Evolutionary conservation across 2,113 vertebrate genomes (phyloP).

Genomic region (Potamarius usumacintae): DNA sequence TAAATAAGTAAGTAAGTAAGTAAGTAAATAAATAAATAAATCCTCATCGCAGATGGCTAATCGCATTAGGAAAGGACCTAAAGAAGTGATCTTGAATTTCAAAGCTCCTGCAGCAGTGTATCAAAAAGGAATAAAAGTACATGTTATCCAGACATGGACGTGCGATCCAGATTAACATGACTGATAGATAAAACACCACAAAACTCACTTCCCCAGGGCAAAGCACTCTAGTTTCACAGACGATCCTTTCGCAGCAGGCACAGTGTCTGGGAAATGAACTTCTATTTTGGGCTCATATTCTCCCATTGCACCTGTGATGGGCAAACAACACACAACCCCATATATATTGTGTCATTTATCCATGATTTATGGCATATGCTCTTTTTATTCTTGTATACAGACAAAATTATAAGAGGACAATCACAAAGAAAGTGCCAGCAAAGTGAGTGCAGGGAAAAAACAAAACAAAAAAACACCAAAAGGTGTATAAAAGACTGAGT

Average conservation of each 20-base stretch:
- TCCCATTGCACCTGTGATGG: slow-evolving; percentile 86
- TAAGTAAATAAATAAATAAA: slow-evolving; percentile 4
- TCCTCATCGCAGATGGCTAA: slow-evolving; percentile 40
- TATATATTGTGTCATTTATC: slow-evolving; percentile 49
- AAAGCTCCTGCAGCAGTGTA: slow-evolving; percentile 25
- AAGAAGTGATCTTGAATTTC: slow-evolving; percentile 42
- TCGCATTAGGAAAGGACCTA: slow-evolving; percentile 37
- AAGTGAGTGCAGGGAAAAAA: slow-evolving; percentile 46
- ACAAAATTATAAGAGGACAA: slow-evolving; percentile 44
- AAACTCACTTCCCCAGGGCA: slow-evolving; percentile 94
- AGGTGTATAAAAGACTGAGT: slow-evolving; percentile 64
- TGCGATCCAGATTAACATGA: slow-evolving; percentile 36
- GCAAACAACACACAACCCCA: slow-evolving; percentile 59
- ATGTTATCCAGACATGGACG: slow-evolving; percentile 17
- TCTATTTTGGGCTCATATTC: slow-evolving; percentile 99
- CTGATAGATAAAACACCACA: slow-evolving; percentile 19
- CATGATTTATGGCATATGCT: slow-evolving; percentile 61
- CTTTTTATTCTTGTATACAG: slow-evolving; percentile 54
- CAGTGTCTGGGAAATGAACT: slow-evolving; percentile 90
- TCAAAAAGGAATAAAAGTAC: slow-evolving; percentile 27
- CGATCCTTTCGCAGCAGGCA: slow-evolving; percentile 89
- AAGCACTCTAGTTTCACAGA: slow-evolving; percentile 92
- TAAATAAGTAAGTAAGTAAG: neutral
- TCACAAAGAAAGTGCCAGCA: slow-evolving; percentile 49
- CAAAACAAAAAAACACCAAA: slow-evolving; percentile 23